Base-by-base conservation (phyloP, 2,113 vertebrate genomes). In the Alexandromys fortis region DNA sequence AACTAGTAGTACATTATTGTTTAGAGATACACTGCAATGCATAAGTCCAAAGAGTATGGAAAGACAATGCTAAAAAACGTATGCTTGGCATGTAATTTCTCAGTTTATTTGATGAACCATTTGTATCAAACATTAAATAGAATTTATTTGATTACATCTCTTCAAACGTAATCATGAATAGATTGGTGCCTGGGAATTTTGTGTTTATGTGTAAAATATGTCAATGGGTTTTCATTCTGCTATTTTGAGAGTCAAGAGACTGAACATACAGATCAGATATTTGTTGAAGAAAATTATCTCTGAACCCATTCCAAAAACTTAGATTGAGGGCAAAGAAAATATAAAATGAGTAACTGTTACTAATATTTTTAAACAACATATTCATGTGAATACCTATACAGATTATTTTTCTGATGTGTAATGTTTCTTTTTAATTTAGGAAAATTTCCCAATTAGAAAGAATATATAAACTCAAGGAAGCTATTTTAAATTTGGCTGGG, bases 21-120 rank as follows among this genome's bases (percentile, higher is more conserved):
- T 21, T 13, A 22, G 5, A 47, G 21, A 72, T 35, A 70, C 16
- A 19, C 3, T 65, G 16, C 72, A 4, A 52, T 7, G 3, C 2
- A 8, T 21, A 1, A 94, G 45, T 91, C 77, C 9, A 58, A 78
- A 96, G 35, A 28, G 1, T 3, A 65, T 14, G 16, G 72, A 68
- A 86, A n/a, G 75, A 52, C 4, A 19, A 26, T 24, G 26, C 5
- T 55, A 72, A 8, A 58, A 58, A 95, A 79, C 13, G 0, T 10
- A 3, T 9, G 28, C 13, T 68, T 12, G 52, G 19, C 0, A 17
- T 3, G 1, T 28, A 13, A 0, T 7, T 7, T 83, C 14, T 65
- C 11, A 61, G 79, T 58, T 68, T 0, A 73, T 45, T 87, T 82
- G 3, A 70, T 63, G 24, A 63, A 42, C 6, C 0, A 0, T 75